phyloP scores from a whole-genome alignment of 2,797 vertebrate species.

The Oreortyx pictus region DNA sequence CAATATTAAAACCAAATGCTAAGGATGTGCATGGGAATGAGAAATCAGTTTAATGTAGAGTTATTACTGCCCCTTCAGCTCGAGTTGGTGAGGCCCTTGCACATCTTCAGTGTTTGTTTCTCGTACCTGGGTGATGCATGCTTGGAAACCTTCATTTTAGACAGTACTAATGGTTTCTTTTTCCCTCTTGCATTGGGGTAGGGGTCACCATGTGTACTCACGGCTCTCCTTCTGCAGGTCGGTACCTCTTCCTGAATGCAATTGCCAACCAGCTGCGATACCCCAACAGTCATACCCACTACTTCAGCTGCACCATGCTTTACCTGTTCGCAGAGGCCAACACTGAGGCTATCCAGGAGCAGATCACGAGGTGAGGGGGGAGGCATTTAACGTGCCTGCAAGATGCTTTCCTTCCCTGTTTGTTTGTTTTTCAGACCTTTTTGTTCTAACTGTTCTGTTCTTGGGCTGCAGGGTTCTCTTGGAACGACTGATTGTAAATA shows the following conservation, averaged over 20 bases:
- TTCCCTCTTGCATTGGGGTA: neutral
- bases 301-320: conserved; percentile 99
- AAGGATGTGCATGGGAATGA: neutral
- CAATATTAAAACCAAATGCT: neutral
- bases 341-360: conserved; percentile 98
- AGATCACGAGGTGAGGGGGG: conserved; percentile 92
- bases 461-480: conserved; percentile 88
- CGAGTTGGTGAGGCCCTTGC: neutral
- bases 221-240: conserved; percentile 81
- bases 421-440: neutral
- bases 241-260: conserved; percentile 97
- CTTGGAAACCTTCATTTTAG: fast-evolving
- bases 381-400: fast-evolving
- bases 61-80: neutral
- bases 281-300: conserved; percentile 99
- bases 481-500: conserved; percentile 98
- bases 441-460: neutral
- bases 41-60: neutral
- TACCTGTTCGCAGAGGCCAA: conserved; percentile 99
- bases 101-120: neutral
- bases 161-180: neutral
- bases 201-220: fast-evolving
- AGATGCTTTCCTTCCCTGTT: neutral
- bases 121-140: neutral
- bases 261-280: conserved; percentile 99